phyloP scores from a whole-genome alignment of 2,888 invertebrate species.

The Digitonthophagus gazella region DNA sequence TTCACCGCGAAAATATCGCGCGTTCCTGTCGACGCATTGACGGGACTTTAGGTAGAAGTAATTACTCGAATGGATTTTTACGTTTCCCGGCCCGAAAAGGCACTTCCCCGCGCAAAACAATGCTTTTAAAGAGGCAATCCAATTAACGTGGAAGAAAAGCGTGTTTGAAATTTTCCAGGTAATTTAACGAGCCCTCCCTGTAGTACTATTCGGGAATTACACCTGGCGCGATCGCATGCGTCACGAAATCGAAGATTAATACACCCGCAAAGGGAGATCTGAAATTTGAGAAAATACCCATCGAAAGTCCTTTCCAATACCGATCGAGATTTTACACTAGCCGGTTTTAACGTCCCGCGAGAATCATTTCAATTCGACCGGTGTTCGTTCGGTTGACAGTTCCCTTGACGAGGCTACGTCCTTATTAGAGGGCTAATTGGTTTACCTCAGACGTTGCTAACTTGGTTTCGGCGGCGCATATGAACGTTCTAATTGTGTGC shows the following conservation, averaged over 20 bases:
- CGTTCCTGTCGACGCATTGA: background rate
- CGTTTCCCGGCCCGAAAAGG: background rate
- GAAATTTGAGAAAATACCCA: background rate
- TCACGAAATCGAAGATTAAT: background rate
- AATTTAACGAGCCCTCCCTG: background rate
- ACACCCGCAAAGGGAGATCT: background rate
- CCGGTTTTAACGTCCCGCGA: background rate
- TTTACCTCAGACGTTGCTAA: slow-evolving; percentile 15
- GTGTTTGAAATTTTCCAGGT: background rate
- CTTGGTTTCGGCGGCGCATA: slow-evolving; percentile 14
- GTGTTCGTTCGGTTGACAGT: slow-evolving; percentile 1
- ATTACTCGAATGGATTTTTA: background rate
- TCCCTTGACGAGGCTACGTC: slow-evolving; percentile 5
- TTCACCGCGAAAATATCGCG: background rate
- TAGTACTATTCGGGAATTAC: background rate
- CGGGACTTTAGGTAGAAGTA: background rate
- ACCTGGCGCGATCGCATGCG: background rate
- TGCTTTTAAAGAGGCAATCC: background rate
- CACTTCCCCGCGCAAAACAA: background rate
- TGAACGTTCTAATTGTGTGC: slow-evolving; percentile 9
- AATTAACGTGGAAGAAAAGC: background rate
- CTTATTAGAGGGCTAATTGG: slow-evolving; percentile 6
- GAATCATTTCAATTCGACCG: slow-evolving; percentile 8
- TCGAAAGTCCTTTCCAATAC: background rate
- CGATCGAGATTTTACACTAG: background rate